Evolutionary conservation across 2,797 vertebrate genomes (phyloP).

Genomic region (Pempheris klunzingeri): DNA sequence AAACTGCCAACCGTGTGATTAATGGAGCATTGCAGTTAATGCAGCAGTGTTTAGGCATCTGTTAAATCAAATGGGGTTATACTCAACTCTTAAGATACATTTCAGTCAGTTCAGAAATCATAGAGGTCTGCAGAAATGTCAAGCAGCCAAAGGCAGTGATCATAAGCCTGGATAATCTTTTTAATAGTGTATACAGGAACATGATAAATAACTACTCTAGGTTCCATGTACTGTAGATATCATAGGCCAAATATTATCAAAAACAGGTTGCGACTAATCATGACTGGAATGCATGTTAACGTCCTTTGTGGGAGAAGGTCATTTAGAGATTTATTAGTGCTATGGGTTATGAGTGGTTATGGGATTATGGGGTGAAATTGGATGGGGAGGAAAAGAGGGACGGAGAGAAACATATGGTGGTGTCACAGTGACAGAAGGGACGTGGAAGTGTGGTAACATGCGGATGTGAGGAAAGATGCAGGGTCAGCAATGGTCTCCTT

Average conservation of each 20-base stretch:
- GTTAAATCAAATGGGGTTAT: background rate
- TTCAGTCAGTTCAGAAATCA: background rate
- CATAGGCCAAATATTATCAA: conserved; percentile 10
- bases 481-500: conserved; percentile 18
- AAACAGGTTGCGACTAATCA: conserved; percentile 24
- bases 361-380: conserved; percentile 18
- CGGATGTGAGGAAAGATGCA: conserved; percentile 38
- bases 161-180: background rate
- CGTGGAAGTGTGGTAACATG: conserved; percentile 23
- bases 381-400: conserved; percentile 8
- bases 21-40: conserved; percentile 1
- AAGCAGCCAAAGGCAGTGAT: background rate
- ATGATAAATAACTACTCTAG: conserved; percentile 1
- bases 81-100: background rate
- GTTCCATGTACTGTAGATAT: background rate
- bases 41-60: background rate
- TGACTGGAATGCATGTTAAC: background rate
- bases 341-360: conserved; percentile 4
- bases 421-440: conserved; percentile 41
- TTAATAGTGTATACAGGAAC: background rate
- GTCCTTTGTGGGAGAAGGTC: background rate
- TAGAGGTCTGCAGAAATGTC: background rate
- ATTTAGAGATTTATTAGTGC: conserved; percentile 8
- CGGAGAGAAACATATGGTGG: conserved; percentile 38
- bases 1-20: background rate